phyloP scores from a whole-genome alignment of 2,888 invertebrate species.

The Griposia aprilina region DNA sequence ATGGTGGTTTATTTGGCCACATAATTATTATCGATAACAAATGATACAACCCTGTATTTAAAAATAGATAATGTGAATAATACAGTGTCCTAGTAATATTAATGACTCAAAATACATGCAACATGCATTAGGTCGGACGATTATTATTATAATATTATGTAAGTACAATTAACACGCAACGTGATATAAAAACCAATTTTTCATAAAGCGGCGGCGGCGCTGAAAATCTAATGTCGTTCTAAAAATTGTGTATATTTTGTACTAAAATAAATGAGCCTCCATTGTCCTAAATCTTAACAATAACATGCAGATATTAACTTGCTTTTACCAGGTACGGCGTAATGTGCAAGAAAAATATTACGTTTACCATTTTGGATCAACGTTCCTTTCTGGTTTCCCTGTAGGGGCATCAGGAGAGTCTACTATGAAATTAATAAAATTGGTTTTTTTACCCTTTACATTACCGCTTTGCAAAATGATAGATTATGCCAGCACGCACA shows the following conservation, averaged over 20 bases:
- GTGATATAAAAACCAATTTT: constrained; percentile 24
- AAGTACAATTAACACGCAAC: constrained; percentile 49
- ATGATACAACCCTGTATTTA: constrained; percentile 26
- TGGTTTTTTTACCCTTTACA: not conserved
- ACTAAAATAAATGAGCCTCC: constrained; percentile 26
- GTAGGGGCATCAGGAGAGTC: not conserved
- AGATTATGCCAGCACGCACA: not conserved
- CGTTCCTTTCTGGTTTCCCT: constrained; percentile 21
- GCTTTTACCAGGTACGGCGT: constrained; percentile 32
- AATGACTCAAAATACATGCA: constrained; percentile 45
- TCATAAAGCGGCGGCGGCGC: constrained; percentile 3
- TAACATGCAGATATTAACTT: constrained; percentile 25
- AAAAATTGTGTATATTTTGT: constrained; percentile 35
- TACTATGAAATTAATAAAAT: not conserved
- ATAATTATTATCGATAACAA: constrained; percentile 28
- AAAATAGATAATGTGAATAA: constrained; percentile 25
- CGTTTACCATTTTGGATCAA: not conserved
- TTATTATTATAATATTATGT: constrained; percentile 31
- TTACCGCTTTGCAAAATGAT: not conserved
- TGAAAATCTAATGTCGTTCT: constrained; percentile 29
- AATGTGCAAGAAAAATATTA: constrained; percentile 42
- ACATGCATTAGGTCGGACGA: constrained; percentile 50
- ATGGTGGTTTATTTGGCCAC: not conserved
- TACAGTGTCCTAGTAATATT: constrained; percentile 9
- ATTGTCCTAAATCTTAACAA: constrained; percentile 45